Evolutionary conservation across 2,113 vertebrate genomes (phyloP).

Genomic region (Phoxinus phoxinus): DNA sequence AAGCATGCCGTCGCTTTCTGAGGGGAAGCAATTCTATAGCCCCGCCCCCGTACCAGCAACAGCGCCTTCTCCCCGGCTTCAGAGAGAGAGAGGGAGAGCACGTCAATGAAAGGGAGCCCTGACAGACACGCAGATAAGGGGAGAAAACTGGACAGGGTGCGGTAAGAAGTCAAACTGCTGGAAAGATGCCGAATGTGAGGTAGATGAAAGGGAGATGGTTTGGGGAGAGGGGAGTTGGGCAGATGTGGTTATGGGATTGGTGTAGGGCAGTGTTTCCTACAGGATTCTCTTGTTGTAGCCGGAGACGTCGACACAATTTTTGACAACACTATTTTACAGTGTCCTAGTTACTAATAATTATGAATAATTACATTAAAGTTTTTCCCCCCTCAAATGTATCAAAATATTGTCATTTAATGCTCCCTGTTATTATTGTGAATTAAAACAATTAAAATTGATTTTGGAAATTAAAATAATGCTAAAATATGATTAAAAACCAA

Average conservation of each 20-base stretch:
- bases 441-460: neutral
- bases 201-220: neutral
- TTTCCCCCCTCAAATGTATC: too few relatives aligned
- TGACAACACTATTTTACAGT: too few relatives aligned
- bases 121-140: slow-evolving; percentile 53
- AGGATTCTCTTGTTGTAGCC: neutral
- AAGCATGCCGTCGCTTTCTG: slow-evolving; percentile 79
- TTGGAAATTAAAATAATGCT: neutral
- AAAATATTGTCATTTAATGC: too few relatives aligned
- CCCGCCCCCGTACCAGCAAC: slow-evolving; percentile 73
- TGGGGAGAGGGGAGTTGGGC: neutral
- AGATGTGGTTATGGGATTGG: neutral
- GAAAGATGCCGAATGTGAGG: slow-evolving; percentile 9
- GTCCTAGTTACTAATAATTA: too few relatives aligned
- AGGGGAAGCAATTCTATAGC: slow-evolving; percentile 82
- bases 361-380: too few relatives aligned
- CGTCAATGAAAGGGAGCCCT: slow-evolving; percentile 66
- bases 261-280: neutral
- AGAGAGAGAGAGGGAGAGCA: slow-evolving; percentile 79
- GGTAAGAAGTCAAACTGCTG: neutral
- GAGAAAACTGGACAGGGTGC: slow-evolving; percentile 23
- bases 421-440: neutral
- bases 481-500: neutral
- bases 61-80: slow-evolving; percentile 80
- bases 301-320: neutral